Conservation (phyloP, 1,140 invertebrate genomes). For the Tetramorium parvispinum region DNA sequence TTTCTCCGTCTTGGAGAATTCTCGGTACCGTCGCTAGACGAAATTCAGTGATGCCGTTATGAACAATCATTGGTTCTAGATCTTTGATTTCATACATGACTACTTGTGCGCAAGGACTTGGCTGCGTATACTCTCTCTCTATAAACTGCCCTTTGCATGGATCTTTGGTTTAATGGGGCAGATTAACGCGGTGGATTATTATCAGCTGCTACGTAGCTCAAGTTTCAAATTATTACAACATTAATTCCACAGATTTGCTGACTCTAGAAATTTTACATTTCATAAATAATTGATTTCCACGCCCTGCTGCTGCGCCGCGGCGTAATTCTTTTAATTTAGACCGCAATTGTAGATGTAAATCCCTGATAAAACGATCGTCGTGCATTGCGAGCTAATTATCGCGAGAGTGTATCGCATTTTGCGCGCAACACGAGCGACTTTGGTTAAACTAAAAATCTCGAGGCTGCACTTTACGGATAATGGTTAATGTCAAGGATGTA, state of each 20-base stretch:
- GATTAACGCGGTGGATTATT: conserved; percentile 16
- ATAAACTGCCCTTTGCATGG: neutral
- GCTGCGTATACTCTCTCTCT: neutral
- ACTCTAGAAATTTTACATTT: conserved; percentile 9
- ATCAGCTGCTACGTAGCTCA: neutral
- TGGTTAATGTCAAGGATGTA: conserved; percentile 64
- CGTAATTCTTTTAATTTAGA: neutral
- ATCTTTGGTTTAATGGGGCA: conserved; percentile 26
- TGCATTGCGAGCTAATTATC: neutral
- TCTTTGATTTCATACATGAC: conserved; percentile 12
- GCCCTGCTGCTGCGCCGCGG: neutral
- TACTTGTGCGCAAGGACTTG: neutral
- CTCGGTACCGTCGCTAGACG: neutral
- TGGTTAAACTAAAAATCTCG: neutral
- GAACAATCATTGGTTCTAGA: neutral
- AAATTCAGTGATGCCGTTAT: neutral
- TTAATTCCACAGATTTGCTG: neutral
- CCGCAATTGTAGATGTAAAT: neutral
- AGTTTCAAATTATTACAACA: neutral
- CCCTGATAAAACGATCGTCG: neutral
- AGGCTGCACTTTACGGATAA: conserved; percentile 20
- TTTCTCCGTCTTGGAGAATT: neutral
- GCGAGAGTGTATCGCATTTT: neutral
- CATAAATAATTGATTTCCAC: neutral
- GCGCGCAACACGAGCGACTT: neutral